phyloP scores from a whole-genome alignment of 2,797 vertebrate genomes.

The Potorous gilbertii region DNA sequence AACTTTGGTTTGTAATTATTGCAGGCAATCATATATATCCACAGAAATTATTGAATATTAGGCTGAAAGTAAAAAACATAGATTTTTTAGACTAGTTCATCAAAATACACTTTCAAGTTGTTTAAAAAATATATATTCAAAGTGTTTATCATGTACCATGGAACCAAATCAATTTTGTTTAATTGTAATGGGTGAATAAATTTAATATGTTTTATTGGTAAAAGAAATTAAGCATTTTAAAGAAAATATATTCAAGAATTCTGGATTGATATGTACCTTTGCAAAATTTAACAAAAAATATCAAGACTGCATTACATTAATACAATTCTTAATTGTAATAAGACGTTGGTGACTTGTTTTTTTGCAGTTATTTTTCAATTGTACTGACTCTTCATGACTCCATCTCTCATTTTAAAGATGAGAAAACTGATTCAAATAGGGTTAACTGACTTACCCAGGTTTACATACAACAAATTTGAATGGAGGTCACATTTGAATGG shows the following conservation, averaged over 20 bases:
- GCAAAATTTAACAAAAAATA: constrained; percentile 30
- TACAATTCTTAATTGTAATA: not conserved
- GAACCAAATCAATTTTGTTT: not conserved
- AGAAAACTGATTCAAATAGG: too few relatives aligned
- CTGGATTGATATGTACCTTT: not conserved
- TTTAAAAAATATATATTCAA: not conserved
- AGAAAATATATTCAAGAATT: not conserved
- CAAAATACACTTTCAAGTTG: too few relatives aligned
- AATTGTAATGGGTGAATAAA: not conserved
- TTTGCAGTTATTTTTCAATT: not conserved
- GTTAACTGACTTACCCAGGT: too few relatives aligned
- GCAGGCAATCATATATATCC: not conserved
- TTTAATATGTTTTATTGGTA: not conserved
- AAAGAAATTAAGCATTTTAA: not conserved
- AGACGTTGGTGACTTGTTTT: not conserved
- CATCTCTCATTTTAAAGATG: not conserved
- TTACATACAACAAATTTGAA: too few relatives aligned
- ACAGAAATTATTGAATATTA: not conserved
- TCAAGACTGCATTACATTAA: too few relatives aligned
- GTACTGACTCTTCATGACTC: not conserved
- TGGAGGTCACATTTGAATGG: too few relatives aligned
- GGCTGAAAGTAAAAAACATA: too few relatives aligned
- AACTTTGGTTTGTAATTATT: not conserved
- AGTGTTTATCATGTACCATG: not conserved
- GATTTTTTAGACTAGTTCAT: too few relatives aligned